These are phyloP conservation scores for Oreocharis arfaki DNA, from an alignment of 2,113 vertebrate genomes.

Conservation along the genomic window DNA sequence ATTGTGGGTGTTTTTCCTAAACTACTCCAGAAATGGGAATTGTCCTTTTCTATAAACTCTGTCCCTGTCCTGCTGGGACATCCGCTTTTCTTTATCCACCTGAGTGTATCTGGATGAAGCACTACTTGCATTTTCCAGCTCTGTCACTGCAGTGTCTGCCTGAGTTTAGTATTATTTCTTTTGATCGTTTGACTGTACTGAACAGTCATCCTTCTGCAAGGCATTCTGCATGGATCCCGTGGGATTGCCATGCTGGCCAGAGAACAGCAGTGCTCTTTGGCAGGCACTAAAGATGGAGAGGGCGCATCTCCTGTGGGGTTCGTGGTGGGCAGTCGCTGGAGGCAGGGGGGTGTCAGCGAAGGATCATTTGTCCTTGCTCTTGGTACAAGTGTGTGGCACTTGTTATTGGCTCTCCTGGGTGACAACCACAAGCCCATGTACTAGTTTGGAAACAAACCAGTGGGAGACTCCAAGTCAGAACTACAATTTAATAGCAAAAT, in stretches of 20 bases:
- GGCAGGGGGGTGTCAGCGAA: not conserved
- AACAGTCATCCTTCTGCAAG: not conserved
- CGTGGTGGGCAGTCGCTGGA: not conserved
- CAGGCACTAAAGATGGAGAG: not conserved
- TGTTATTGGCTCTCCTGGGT: not conserved
- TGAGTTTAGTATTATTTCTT: not conserved
- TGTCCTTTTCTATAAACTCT: not conserved
- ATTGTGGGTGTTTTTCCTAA: accelerated
- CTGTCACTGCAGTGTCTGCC: not conserved
- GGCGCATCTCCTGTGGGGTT: not conserved
- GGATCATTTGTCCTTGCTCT: not conserved
- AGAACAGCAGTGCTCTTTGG: not conserved
- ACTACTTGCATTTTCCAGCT: not conserved
- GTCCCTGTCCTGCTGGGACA: not conserved
- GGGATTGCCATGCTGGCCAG: not conserved
- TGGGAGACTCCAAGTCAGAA: not conserved
- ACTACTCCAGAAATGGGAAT: not conserved
- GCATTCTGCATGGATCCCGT: not conserved
- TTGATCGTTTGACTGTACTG: not conserved
- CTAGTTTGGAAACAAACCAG: not conserved
- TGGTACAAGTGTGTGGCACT: accelerated
- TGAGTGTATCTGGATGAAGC: not conserved
- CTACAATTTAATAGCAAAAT: not conserved
- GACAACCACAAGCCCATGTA: not conserved
- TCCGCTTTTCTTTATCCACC: not conserved